Percentiles rank a stretch among this genome's conserved stretches.
phyloP scores from a whole-genome alignment of 2,888 invertebrate genomes.

The Ecdyonurus torrentis region DNA sequence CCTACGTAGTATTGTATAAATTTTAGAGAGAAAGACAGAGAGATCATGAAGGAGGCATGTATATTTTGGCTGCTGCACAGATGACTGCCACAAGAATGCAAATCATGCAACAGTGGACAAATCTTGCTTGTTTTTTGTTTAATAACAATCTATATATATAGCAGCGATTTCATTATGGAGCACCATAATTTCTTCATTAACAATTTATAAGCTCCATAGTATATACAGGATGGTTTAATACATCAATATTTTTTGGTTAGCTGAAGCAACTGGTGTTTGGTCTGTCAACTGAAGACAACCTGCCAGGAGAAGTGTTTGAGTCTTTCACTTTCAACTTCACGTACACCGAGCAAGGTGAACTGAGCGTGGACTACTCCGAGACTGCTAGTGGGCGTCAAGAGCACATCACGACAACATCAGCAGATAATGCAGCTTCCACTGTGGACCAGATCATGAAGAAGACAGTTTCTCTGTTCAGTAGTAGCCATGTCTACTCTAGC shows the following conservation, averaged over 20 bases:
- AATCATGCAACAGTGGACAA: no score
- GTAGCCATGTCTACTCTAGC: not conserved
- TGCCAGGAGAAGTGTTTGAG: constrained; percentile 4
- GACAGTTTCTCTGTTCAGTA: not conserved
- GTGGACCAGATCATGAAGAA: not conserved
- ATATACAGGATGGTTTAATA: not conserved
- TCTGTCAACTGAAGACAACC: not conserved
- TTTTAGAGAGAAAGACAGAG: no score
- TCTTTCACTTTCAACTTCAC: constrained; percentile 6
- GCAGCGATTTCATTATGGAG: no score
- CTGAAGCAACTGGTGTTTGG: not conserved
- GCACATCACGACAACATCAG: no score
- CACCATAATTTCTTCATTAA: no score
- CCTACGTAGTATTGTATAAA: no score
- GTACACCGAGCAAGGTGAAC: not conserved
- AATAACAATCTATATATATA: no score
- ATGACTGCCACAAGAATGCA: no score
- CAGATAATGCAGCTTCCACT: not conserved
- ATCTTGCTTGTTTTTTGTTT: no score
- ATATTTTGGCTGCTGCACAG: no score
- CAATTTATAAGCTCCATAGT: not conserved
- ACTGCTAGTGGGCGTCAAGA: not conserved
- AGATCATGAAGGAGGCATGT: no score
- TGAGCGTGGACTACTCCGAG: not conserved
- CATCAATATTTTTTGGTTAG: not conserved